Base-by-base conservation (phyloP, 2,888 invertebrate species). In the Dicycla oo region DNA sequence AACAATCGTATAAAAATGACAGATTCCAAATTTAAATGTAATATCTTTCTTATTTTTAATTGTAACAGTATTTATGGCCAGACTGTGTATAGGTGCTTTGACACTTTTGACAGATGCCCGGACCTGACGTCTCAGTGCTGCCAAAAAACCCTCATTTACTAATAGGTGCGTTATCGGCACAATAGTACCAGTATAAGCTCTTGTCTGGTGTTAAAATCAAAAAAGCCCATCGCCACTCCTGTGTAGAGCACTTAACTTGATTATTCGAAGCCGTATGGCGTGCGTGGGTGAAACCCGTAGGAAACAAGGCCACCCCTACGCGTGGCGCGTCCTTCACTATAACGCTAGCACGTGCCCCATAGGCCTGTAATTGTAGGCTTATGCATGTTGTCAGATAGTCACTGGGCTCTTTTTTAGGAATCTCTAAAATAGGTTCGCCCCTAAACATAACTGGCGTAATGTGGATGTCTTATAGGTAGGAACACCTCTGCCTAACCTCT, bases 181-280 rank as follows among this genome's bases (percentile, higher is more conserved):
- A 80, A 82, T 77, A 80, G 74, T 73, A 71, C 65, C 66, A 85
- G 84, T 88, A 89, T 90, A 83, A 81, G 78, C 86, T 87, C 88
- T 91, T 91, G 92, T 91, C 89, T 89, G 85, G 85, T 87, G 88
- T 90, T 92, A 90, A 92, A 94, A 94, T 94, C 92, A 93, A 95
- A 95, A 94, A 94, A 91, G 75, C 91, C 90, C 91, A 92, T 93
- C 90, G 91, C 84, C 90, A 90, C 90, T 89, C 90, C 90, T 89
- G 88, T 88, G 91, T 93, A 93, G 91, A 94, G 95, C 96, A 96
- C 94, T 96, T 96, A 96, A 96, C 94, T 95, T 96, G 94, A 96
- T 96, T 96, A 95, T 94, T 91, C 88, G 92, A 93, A 92, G 92
- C 91, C 91, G 88, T 90, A 89, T 87, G 87, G 88, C 78, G 86